Evolutionary conservation across 2,888 invertebrate species (phyloP), one percentile per base, ranked within the genome.

Genomic region (Lasioglossum leucozonium): DNA sequence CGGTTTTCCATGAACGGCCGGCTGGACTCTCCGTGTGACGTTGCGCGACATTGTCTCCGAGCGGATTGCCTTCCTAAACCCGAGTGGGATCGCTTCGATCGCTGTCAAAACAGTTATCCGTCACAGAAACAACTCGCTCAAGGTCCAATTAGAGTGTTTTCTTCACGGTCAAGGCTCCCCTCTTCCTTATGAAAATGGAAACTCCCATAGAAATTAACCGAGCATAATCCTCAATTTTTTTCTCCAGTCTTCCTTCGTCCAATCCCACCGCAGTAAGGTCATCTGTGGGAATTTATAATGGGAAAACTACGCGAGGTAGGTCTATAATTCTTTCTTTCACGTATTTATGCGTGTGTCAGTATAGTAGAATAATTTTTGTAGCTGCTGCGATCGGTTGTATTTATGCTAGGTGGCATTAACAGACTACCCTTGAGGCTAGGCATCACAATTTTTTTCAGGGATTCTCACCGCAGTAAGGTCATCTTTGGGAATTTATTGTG

Each of bases 1-100:
- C 55, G 76, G 74, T 84, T 88, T 88, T 79, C 44, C 82, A 16
- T 44, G 67, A 37, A 44, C 78, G 77, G 30, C 51, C 47, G 47
- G 47, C 40, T 6, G n/a, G n/a, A 51, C 58, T 58, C 26, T 10
- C 22, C 51, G n/a, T 5, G 40, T n/a, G 79, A 37, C 44, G 67
- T 44, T n/a, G 71, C 67, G 44, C 30, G 67, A 34, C 34, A 51
- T 51, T 37, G 73, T 40, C 51, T 16, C 30, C 62, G 40, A 69
- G 47, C 22, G 72, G 42, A 30, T 58, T 30, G 42, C 42, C 58
- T 30, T 74, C 40, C 74, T 18, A 42, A 16, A 26, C 30, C 26
- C 58, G 18, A 42, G 18, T 18, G 11, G 58, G 4, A 42, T 11
- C 26, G 18, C 16, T 13, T 22, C 65, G 65, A 13, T 22, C 10